These are phyloP conservation scores for Aramus guarauna DNA, from an alignment of 2,113 vertebrate species.

Conservation along the genomic window DNA sequence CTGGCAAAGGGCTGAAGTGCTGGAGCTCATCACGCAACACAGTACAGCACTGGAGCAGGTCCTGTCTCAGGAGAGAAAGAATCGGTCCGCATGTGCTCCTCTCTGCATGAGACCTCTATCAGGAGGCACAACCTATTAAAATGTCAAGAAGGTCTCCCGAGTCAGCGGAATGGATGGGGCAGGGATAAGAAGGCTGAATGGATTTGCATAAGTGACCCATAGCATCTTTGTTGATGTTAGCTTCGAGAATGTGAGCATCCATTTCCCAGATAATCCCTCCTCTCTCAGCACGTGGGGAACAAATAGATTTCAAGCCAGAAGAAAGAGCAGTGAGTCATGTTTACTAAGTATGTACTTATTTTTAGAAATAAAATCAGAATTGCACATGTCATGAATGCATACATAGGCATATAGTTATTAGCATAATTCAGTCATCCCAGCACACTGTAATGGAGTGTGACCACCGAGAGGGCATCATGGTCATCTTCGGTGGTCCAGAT, in stretches of 20 bases:
- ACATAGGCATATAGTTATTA: not conserved
- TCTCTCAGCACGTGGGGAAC: not conserved
- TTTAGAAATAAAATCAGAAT: not conserved
- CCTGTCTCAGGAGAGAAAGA: not conserved
- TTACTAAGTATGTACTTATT: not conserved
- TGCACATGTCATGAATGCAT: not conserved
- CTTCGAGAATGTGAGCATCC: not conserved
- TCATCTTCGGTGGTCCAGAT: not conserved
- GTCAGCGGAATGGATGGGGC: not conserved
- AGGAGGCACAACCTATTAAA: not conserved
- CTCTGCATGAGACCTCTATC: not conserved
- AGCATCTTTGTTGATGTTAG: not conserved
- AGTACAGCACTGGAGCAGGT: not conserved
- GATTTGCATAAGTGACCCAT: not conserved
- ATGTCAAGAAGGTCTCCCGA: not conserved
- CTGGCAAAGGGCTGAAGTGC: not conserved
- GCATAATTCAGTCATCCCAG: not conserved
- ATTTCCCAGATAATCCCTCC: not conserved
- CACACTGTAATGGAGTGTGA: not conserved
- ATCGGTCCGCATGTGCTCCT: rapidly evolving
- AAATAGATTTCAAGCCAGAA: not conserved
- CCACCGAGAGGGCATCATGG: not conserved
- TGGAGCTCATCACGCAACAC: not conserved
- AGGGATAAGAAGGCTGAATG: not conserved
- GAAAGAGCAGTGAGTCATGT: not conserved